phyloP scores from a whole-genome alignment of 2,797 vertebrate genomes.

The Premnoplex brunnescens region DNA sequence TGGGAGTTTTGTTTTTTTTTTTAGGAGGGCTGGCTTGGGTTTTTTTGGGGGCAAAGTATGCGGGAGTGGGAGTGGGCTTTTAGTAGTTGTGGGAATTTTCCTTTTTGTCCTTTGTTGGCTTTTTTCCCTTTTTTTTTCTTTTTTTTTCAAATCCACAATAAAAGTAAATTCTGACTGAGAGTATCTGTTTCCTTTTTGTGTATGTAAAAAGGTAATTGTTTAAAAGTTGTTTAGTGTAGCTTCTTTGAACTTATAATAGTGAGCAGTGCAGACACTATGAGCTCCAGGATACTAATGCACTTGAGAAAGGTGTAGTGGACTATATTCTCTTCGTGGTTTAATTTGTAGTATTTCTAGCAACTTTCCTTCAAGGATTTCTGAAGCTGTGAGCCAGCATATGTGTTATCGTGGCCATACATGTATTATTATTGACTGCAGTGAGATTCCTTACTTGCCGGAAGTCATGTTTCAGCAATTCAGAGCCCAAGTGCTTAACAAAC shows the following conservation, averaged over 20 bases:
- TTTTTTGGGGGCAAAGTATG: not conserved
- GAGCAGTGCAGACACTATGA: not conserved
- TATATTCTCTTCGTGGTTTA: not conserved
- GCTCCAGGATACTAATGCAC: not conserved
- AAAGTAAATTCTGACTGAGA: constrained; percentile 54
- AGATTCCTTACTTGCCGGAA: not conserved
- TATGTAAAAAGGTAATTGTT: not conserved
- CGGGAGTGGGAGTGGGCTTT: not conserved
- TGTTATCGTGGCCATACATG: not conserved
- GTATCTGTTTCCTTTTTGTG: constrained; percentile 58
- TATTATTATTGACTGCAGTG: not conserved
- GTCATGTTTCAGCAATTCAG: not conserved
- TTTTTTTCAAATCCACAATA: constrained; percentile 51
- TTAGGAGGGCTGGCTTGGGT: not conserved
- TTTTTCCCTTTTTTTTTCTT: not conserved
- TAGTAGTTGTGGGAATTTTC: not conserved
- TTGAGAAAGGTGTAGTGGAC: not conserved
- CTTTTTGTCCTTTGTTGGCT: not conserved
- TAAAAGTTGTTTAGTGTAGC: not conserved
- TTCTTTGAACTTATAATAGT: not conserved
- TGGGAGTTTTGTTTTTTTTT: not conserved
- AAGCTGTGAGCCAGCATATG: not conserved
- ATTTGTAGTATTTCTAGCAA: not conserved
- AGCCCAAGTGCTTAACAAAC: not conserved
- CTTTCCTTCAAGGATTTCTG: constrained; percentile 47